A percentile compares a stretch with the other conserved stretches of the same genome.
Conservation (phyloP, 2,888 invertebrate species). For the Cosmorhoe ocellata region DNA sequence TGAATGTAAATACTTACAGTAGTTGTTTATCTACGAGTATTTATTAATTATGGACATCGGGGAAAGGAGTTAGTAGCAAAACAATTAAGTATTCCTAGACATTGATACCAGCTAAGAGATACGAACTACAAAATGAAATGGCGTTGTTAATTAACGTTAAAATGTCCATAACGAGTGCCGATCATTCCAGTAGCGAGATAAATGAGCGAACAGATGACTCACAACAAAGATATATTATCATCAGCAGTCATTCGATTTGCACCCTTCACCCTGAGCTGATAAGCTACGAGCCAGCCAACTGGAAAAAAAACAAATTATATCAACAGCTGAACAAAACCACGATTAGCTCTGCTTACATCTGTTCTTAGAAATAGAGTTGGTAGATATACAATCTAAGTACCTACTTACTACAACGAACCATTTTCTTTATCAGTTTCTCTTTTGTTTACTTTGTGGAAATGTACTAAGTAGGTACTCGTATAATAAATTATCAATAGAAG, state of each 20-base stretch:
- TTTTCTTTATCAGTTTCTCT: too few relatives aligned
- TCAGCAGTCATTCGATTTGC: conserved; percentile 17
- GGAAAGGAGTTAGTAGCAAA: neutral
- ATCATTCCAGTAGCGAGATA: conserved; percentile 9
- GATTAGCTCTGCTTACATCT: too few relatives aligned
- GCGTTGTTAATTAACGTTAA: neutral
- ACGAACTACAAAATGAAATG: neutral
- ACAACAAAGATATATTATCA: conserved; percentile 6
- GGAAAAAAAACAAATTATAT: neutral
- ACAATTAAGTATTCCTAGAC: neutral
- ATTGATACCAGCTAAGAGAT: neutral
- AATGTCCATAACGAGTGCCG: neutral
- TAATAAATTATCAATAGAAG: too few relatives aligned
- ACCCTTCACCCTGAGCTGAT: conserved; percentile 20
- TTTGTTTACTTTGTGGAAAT: too few relatives aligned
- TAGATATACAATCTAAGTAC: too few relatives aligned
- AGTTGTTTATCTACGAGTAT: too few relatives aligned
- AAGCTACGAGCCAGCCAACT: conserved; percentile 5
- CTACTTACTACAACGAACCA: too few relatives aligned
- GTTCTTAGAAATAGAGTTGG: too few relatives aligned
- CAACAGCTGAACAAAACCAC: conserved; percentile 3
- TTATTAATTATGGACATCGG: too few relatives aligned
- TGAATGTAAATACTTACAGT: too few relatives aligned
- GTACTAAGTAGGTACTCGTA: too few relatives aligned
- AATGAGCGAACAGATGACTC: conserved; percentile 20